phyloP scores from a whole-genome alignment of 2,113 vertebrate genomes.

The Atlantisia rogersi region DNA sequence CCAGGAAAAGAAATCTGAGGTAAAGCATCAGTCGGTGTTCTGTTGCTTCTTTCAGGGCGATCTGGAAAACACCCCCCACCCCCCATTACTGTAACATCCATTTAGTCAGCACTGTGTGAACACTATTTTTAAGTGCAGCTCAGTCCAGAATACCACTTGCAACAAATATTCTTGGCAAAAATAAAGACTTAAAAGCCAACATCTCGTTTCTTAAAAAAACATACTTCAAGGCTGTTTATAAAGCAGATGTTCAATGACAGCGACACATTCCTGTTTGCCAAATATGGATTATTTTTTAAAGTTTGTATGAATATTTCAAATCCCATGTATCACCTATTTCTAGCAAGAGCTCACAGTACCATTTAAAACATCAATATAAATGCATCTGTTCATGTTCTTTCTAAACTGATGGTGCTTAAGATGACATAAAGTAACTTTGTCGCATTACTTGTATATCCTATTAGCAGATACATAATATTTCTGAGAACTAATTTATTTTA shows the following conservation, averaged over 20 bases:
- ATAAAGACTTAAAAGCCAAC: not conserved
- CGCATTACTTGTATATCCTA: not conserved
- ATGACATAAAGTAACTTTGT: not conserved
- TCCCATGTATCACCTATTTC: not conserved
- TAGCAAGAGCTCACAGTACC: not conserved
- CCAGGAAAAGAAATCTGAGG: slow-evolving; percentile 58
- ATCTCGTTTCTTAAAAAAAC: not conserved
- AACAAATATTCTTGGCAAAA: not conserved
- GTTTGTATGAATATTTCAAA: not conserved
- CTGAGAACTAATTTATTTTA: not conserved
- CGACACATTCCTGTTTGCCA: not conserved
- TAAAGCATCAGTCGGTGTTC: slow-evolving; percentile 64
- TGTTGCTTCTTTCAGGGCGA: slow-evolving; percentile 45
- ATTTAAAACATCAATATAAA: not conserved
- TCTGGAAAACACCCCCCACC: slow-evolving; percentile 46
- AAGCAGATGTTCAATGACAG: not conserved
- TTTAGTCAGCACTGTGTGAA: not conserved
- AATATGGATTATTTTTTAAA: not conserved
- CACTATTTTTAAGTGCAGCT: not conserved
- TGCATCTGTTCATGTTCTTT: not conserved
- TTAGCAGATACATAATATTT: not conserved
- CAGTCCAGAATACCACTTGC: not conserved
- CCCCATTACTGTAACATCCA: not conserved
- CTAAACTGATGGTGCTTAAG: not conserved
- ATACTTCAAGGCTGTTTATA: not conserved